These are phyloP conservation scores for Chirona hameri DNA, from an alignment of 2,888 invertebrate genomes.

Conservation along the genomic window DNA sequence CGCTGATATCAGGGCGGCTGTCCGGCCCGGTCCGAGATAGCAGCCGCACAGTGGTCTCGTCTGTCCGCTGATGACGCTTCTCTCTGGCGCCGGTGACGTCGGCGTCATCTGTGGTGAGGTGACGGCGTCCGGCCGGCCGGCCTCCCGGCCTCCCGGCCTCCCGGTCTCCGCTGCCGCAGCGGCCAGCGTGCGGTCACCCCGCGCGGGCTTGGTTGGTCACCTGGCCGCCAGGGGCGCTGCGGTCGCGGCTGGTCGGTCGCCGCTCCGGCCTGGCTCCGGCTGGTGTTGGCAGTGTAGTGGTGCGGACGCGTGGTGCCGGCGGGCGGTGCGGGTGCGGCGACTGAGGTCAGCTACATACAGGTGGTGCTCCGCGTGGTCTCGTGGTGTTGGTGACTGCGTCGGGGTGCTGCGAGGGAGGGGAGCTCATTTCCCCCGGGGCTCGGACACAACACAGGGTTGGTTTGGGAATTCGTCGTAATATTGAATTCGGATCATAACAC, in stretches of 20 bases:
- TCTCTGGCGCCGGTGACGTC: too few species aligned
- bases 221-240: slow-evolving; percentile 8
- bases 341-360: background rate
- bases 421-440: too few species aligned
- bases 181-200: background rate
- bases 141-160: background rate
- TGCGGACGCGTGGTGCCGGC: background rate
- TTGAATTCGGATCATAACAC: too few species aligned
- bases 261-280: background rate
- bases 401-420: too few species aligned
- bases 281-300: background rate
- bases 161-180: background rate
- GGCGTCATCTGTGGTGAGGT: background rate
- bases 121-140: background rate
- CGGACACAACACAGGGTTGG: too few species aligned
- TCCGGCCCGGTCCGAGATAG: too few species aligned
- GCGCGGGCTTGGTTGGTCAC: background rate
- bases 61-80: too few species aligned
- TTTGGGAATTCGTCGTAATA: too few species aligned
- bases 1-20: too few species aligned
- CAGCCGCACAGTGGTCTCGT: too few species aligned
- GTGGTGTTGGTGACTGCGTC: background rate
- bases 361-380: background rate
- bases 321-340: background rate
- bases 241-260: background rate